Evolutionary conservation across 2,797 vertebrate species (phyloP).

Genomic region (Octomys mimax): DNA sequence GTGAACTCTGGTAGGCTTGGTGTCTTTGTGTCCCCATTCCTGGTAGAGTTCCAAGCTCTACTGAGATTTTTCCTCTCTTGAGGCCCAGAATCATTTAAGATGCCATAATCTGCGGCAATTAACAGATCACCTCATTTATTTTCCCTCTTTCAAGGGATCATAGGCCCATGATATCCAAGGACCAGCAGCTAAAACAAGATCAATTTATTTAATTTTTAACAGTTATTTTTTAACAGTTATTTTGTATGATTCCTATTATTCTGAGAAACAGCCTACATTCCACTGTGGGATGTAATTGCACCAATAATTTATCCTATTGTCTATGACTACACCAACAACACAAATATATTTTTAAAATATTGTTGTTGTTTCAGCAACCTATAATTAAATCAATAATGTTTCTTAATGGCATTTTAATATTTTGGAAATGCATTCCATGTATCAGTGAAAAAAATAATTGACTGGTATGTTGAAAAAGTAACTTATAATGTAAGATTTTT

Average conservation of each 20-base stretch:
- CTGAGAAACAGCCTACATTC: neutral
- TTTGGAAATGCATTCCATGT: neutral
- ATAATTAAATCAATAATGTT: neutral
- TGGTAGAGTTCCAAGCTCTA: neutral
- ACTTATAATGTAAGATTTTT: neutral
- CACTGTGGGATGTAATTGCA: neutral
- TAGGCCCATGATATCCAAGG: neutral
- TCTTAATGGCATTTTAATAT: neutral
- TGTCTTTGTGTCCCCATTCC: neutral
- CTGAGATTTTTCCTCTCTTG: neutral
- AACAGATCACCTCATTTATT: neutral
- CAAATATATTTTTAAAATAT: neutral
- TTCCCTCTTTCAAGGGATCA: neutral
- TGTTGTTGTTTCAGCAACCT: constrained; percentile 25
- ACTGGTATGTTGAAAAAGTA: neutral
- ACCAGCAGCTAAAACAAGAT: neutral
- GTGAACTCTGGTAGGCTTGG: neutral
- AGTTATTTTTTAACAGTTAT: neutral
- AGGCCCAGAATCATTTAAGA: neutral
- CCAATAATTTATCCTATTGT: neutral
- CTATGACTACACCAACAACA: neutral
- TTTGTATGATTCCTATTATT: neutral
- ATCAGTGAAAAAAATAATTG: neutral
- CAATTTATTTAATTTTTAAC: neutral
- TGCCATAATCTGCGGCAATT: neutral